Percentiles rank a stretch among this genome's conserved stretches.
Conservation (phyloP, 2,113 vertebrate species). For the Coreoperca whiteheadi region DNA sequence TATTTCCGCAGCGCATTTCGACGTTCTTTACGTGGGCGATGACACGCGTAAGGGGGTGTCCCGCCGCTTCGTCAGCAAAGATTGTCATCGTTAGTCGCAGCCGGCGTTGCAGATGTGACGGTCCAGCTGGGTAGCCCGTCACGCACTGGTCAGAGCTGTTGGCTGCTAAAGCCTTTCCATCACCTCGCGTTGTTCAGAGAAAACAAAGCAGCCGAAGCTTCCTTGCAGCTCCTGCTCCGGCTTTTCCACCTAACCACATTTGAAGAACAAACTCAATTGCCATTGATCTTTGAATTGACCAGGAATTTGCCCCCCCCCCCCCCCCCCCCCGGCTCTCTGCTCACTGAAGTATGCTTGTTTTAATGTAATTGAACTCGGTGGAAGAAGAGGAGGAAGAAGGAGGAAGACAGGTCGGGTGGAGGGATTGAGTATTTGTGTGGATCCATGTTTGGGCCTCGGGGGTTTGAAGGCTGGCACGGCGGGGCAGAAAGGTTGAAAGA, state of each 20-base stretch:
- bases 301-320: constrained; percentile 10
- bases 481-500: constrained; percentile 57
- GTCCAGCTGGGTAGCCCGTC: constrained; percentile 35
- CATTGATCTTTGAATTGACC: constrained; percentile 69
- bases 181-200: constrained; percentile 31
- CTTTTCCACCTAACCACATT: constrained; percentile 54
- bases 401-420: constrained; percentile 23
- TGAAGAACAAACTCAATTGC: constrained; percentile 65
- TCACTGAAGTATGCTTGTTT: constrained; percentile 40
- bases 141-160: constrained; percentile 4
- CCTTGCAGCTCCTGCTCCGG: neutral
- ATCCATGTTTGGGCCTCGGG: constrained; percentile 28
- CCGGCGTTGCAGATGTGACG: constrained; percentile 26
- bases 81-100: too few relatives aligned
- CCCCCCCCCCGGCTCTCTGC: neutral
- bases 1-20: neutral
- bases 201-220: constrained; percentile 36
- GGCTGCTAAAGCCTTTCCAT: constrained; percentile 21
- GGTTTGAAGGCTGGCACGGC: constrained; percentile 40
- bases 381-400: neutral
- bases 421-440: constrained; percentile 27
- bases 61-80: neutral
- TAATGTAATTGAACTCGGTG: constrained; percentile 58
- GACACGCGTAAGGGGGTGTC: neutral
- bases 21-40: neutral